Percentiles rank a stretch among this genome's conserved stretches.
Evolutionary conservation across 1,140 invertebrate species (phyloP).

Genomic region (Brachystomella parvula): DNA sequence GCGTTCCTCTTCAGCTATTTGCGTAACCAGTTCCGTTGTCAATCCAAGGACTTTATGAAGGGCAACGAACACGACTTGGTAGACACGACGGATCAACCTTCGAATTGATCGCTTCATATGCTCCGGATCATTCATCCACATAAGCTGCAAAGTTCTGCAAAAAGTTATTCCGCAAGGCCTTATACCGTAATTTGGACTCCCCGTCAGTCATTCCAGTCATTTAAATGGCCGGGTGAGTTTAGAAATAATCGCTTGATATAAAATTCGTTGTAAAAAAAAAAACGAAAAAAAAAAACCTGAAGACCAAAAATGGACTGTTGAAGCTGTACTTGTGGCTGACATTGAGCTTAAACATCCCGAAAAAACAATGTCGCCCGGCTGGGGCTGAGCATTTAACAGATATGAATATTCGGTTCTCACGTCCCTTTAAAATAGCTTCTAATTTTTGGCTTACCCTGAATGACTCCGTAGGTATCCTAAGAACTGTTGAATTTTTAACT

Average conservation of each 20-base stretch:
- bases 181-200: too few species aligned
- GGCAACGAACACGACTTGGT: constrained; percentile 19
- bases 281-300: too few species aligned
- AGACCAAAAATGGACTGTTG: too few species aligned
- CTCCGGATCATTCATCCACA: not conserved
- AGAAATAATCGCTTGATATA: too few species aligned
- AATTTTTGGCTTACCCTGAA: not conserved
- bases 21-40: constrained; percentile 2
- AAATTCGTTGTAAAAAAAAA: too few species aligned
- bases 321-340: too few species aligned
- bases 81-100: constrained; percentile 7
- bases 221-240: too few species aligned
- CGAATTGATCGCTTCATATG: not conserved
- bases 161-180: too few species aligned
- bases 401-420: not conserved
- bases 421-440: too few species aligned
- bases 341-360: too few species aligned
- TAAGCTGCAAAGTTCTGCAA: too few species aligned
- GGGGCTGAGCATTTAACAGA: not conserved
- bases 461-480: not conserved
- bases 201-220: too few species aligned
- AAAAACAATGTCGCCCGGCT: not conserved
- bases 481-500: not conserved
- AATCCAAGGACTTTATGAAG: constrained; percentile 16
- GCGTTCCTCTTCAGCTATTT: not conserved